Conservation (phyloP, 2,888 invertebrate genomes). For the Eupelmus urozonus region DNA sequence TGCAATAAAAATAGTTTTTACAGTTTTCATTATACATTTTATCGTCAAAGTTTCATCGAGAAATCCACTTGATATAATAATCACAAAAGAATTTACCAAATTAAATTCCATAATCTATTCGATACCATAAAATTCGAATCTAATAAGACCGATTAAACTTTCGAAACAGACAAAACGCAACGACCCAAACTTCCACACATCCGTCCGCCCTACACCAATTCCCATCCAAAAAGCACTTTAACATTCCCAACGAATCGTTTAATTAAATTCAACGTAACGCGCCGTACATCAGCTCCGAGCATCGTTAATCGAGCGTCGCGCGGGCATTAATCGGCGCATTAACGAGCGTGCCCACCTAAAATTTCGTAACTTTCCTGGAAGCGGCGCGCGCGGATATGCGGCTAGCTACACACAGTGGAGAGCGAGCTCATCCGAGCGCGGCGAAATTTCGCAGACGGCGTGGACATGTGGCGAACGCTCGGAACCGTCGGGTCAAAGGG, state of each 20-base stretch:
- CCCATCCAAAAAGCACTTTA: not conserved
- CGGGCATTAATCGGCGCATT: conserved; percentile 53
- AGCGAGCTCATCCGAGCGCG: no score
- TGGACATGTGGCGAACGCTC: conserved; percentile 58
- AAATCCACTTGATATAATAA: not conserved
- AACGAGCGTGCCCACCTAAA: conserved; percentile 31
- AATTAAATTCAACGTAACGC: conserved; percentile 49
- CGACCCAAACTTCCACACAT: not conserved
- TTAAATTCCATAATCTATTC: not conserved
- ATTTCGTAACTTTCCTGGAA: conserved; percentile 41
- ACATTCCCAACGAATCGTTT: conserved; percentile 20
- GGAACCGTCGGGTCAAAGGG: conserved; percentile 51
- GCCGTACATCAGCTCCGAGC: conserved; percentile 36
- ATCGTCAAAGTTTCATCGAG: not conserved
- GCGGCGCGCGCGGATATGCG: not conserved
- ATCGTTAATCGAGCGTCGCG: conserved; percentile 46
- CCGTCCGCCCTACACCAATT: no score
- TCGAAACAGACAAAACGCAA: not conserved
- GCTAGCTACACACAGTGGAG: no score
- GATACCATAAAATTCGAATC: not conserved
- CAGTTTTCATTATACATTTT: no score
- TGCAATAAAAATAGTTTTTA: no score
- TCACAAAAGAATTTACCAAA: not conserved
- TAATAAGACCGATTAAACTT: no score
- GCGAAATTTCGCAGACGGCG: conserved; percentile 38